Evolutionary conservation across 1,140 invertebrate species (phyloP).

Genomic region (Heterodera schachtii): DNA sequence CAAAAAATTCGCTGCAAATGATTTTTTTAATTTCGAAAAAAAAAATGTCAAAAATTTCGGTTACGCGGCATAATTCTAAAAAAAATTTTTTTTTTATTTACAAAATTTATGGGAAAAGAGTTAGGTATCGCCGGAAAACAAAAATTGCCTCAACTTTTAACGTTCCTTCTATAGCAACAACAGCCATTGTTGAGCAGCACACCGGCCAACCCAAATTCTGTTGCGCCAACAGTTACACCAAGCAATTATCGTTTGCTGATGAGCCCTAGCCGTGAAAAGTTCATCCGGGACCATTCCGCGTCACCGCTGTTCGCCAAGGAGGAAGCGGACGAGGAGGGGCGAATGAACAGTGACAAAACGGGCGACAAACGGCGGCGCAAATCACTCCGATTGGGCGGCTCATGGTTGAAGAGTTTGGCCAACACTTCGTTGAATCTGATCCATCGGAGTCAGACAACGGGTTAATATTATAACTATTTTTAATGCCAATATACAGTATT

Average conservation of each 20-base stretch:
- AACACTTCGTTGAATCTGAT: slow-evolving; percentile 56
- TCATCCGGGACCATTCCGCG: slow-evolving; percentile 52
- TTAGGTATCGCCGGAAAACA: too few species aligned
- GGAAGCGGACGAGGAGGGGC: slow-evolving; percentile 22
- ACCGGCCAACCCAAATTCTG: not conserved
- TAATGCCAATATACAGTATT: too few species aligned
- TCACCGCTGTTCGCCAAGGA: slow-evolving; percentile 51
- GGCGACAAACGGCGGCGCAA: slow-evolving; percentile 33
- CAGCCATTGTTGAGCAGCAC: not conserved
- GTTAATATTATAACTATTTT: slow-evolving; percentile 16
- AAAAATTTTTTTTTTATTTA: too few species aligned
- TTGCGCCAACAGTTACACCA: not conserved
- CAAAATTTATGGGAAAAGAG: too few species aligned
- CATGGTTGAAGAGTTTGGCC: slow-evolving; percentile 56
- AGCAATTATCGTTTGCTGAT: slow-evolving; percentile 29
- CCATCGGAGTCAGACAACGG: slow-evolving; percentile 50
- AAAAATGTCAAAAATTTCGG: too few species aligned
- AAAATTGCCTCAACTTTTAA: too few species aligned
- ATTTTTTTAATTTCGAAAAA: too few species aligned
- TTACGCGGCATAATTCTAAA: too few species aligned
- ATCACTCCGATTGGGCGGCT: slow-evolving; percentile 38
- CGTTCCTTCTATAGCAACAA: not conserved
- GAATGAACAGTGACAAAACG: slow-evolving; percentile 12
- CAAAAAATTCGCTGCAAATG: too few species aligned
- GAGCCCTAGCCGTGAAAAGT: slow-evolving; percentile 59